phyloP scores from a whole-genome alignment of 2,113 vertebrate species.

The Ia io region DNA sequence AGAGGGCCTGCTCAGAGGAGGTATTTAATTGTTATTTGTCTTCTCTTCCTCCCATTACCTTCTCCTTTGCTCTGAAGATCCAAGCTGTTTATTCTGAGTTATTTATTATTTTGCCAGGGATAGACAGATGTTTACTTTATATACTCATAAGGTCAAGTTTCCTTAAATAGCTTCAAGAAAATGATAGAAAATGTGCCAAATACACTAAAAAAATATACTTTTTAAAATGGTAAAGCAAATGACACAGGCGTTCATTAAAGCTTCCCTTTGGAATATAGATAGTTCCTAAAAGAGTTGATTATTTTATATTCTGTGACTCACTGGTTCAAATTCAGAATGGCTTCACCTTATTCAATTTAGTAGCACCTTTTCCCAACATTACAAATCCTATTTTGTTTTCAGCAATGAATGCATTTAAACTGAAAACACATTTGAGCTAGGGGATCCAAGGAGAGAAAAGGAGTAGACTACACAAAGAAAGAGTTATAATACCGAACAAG shows the following conservation, averaged over 20 bases:
- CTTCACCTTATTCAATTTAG: not conserved
- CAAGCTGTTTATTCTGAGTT: not conserved
- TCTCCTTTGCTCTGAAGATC: not conserved
- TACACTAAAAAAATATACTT: not conserved
- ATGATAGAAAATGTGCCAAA: not conserved
- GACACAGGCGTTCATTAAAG: not conserved
- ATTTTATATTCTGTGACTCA: not conserved
- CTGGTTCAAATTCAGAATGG: not conserved
- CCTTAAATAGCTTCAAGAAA: not conserved
- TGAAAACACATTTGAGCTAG: not conserved
- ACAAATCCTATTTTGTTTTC: constrained; percentile 45
- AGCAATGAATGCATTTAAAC: constrained; percentile 35
- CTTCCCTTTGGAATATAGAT: not conserved
- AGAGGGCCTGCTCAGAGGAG: not conserved
- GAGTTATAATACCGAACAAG: not conserved
- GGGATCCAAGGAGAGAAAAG: not conserved
- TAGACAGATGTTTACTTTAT: not conserved
- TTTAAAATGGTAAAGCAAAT: constrained; percentile 28
- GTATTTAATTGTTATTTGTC: not conserved
- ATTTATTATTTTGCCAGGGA: not conserved
- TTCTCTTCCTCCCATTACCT: not conserved
- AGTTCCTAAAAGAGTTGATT: not conserved
- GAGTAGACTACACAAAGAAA: not conserved
- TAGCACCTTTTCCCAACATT: not conserved
- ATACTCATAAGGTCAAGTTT: not conserved